A percentile compares a stretch with the other conserved stretches of the same genome.
Conservation (phyloP, 2,113 vertebrate genomes). For the Rynchops niger region DNA sequence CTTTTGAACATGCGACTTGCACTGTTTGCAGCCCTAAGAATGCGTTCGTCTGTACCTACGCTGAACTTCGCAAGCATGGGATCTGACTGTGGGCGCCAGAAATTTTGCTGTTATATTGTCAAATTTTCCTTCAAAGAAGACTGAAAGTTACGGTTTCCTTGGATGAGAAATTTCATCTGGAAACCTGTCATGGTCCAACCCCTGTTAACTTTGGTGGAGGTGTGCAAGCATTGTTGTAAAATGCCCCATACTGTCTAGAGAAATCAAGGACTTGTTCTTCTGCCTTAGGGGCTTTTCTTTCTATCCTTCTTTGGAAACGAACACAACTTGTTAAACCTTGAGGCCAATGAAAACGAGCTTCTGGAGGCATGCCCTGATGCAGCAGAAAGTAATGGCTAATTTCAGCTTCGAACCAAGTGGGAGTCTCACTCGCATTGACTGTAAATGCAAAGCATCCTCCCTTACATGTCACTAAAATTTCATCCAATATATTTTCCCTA, state of each 20-base stretch:
- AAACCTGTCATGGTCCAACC: background rate
- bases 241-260: background rate
- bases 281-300: background rate
- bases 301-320: background rate
- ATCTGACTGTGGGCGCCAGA: background rate
- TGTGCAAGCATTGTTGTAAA: background rate
- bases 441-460: background rate
- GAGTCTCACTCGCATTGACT: background rate
- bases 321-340: background rate
- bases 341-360: background rate
- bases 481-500: background rate
- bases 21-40: background rate
- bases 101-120: background rate
- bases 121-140: background rate
- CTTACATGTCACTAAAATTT: background rate
- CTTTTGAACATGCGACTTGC: background rate
- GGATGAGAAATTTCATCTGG: background rate
- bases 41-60: background rate
- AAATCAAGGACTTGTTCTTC: background rate
- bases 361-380: background rate
- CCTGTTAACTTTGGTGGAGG: background rate
- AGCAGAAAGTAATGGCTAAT: background rate
- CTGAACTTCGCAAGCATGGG: background rate
- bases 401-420: background rate
- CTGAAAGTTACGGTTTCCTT: background rate